Evolutionary conservation across 2,888 invertebrate species (phyloP), one percentile per base, ranked within the genome.

Genomic region (Drosophila macrospina): DNA sequence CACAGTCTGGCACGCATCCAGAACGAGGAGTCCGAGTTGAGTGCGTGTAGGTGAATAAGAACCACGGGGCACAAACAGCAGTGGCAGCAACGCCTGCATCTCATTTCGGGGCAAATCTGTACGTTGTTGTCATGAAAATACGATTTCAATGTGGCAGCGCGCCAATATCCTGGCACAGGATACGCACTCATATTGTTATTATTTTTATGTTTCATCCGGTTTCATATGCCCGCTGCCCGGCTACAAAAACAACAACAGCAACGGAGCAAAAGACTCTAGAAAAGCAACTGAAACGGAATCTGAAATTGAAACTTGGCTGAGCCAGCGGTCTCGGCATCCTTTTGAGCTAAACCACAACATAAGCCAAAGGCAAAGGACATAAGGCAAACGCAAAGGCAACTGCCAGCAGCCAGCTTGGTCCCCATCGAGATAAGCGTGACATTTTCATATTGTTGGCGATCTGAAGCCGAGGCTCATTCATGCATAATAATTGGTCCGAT

Each of bases 401-500:
- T 64, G 69, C 56, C 59, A 47, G n/a, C 59, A 54, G 16, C 4
- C 37, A 48, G 32, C 1, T 39, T 36, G 5, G 26, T 15, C 16
- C 26, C 51, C 73, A 48, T 48, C 57, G 50, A 78, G 90, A 91
- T 88, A 91, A 90, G 91, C 91, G 90, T 91, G 91, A 91, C 90
- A 91, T 91, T 90, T 90, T 89, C 85, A 84, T 83, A 89, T 85
- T 83, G 81, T 82, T 82, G 80, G 82, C 78, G 90, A 91, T 91
- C 76, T 63, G 47, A 55, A 74, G 69, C 54, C 55, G 41, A 66
- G 42, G 78, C 41, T 39, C 64, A 75, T 86, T 78, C 78, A 78
- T 67, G 50, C 50, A 34, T 39, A 65, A 54, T 80, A 87, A 88
- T 90, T 81, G 81, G 79, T 61, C 65, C 70, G 75, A 78, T 77